phyloP scores from a whole-genome alignment of 1,140 invertebrate species.

The Drosophila sechellia region DNA sequence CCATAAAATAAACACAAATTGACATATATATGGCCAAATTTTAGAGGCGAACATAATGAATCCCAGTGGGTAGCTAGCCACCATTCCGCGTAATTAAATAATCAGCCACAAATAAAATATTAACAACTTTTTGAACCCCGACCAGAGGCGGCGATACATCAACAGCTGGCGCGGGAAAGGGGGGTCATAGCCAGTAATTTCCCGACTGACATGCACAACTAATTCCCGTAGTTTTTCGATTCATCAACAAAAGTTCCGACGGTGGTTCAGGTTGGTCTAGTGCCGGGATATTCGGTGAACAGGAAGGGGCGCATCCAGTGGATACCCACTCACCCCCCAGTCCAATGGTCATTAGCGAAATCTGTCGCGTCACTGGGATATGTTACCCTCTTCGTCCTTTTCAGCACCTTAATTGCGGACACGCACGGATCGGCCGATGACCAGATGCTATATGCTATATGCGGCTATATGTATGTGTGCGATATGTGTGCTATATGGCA shows the following conservation, averaged over 20 bases:
- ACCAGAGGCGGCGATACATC: slow-evolving; percentile 38
- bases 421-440: slow-evolving; percentile 48
- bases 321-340: neutral
- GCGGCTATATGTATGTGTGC: neutral
- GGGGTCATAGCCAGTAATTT: slow-evolving; percentile 21
- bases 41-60: neutral
- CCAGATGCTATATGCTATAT: slow-evolving; percentile 32
- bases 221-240: slow-evolving; percentile 45
- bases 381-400: neutral
- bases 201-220: slow-evolving; percentile 31
- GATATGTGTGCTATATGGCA: slow-evolving; percentile 7
- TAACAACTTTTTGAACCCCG: slow-evolving; percentile 31
- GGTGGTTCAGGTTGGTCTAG: slow-evolving; percentile 10
- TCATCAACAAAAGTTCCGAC: slow-evolving; percentile 34
- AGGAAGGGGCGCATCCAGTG: slow-evolving; percentile 16
- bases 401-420: slow-evolving; percentile 46
- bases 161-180: slow-evolving; percentile 14
- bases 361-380: slow-evolving; percentile 49
- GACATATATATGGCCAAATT: neutral
- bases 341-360: slow-evolving; percentile 48
- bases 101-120: slow-evolving; percentile 41
- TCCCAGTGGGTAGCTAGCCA: slow-evolving; percentile 7
- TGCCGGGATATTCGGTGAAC: slow-evolving; percentile 1
- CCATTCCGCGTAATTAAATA: slow-evolving; percentile 33
- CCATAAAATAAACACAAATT: too few species aligned